phyloP scores from a whole-genome alignment of 2,113 vertebrate genomes.

The Callithrix jacchus region DNA sequence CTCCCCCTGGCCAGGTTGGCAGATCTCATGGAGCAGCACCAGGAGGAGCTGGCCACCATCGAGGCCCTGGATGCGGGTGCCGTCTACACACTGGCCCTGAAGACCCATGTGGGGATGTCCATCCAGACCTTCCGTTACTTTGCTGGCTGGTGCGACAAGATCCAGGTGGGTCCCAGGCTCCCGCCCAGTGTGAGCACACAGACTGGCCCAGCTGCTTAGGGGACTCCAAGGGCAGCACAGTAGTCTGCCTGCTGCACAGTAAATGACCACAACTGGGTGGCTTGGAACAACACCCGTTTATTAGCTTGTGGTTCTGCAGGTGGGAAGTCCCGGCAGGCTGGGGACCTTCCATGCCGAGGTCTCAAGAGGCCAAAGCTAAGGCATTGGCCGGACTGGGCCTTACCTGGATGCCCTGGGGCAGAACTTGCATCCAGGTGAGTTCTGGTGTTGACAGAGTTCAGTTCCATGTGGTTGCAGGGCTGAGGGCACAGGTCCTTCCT shows the following conservation, averaged over 20 bases:
- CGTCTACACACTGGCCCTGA: slow-evolving; percentile 90
- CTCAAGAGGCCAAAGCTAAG: neutral
- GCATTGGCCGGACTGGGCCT: neutral
- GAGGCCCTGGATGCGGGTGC: slow-evolving; percentile 89
- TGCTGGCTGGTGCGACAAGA: slow-evolving; percentile 92
- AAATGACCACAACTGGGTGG: accelerated
- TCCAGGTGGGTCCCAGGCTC: slow-evolving; percentile 81
- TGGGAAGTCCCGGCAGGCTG: neutral
- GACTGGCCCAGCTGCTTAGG: neutral
- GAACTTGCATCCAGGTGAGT: too few relatives aligned
- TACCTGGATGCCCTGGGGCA: neutral
- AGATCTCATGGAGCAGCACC: slow-evolving; percentile 90
- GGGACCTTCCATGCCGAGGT: too few relatives aligned
- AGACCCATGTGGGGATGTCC: slow-evolving; percentile 91
- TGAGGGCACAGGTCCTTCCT: neutral
- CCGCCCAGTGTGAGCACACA: accelerated
- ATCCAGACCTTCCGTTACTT: slow-evolving; percentile 91
- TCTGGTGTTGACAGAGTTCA: too few relatives aligned
- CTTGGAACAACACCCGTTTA: too few relatives aligned
- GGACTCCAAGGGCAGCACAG: accelerated
- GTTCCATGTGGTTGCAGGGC: too few relatives aligned
- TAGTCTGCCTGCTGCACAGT: accelerated
- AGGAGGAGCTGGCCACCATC: slow-evolving; percentile 90
- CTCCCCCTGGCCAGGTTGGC: slow-evolving; percentile 81
- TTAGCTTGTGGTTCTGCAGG: neutral